Conservation (phyloP, 2,113 vertebrate species). For the Dromiciops gliroides region DNA sequence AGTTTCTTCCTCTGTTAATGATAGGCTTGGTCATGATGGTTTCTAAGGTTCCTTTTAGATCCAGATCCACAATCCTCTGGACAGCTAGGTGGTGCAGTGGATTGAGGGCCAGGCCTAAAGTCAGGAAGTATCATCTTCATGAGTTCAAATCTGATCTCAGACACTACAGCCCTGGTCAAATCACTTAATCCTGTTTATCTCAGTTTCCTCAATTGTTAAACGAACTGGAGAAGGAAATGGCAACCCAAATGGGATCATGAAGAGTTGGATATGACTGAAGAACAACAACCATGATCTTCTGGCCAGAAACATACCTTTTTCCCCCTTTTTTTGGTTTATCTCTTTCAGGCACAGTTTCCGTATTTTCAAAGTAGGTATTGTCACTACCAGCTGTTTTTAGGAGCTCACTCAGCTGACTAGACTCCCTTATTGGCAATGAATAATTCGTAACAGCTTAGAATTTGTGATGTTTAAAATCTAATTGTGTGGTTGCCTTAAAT, state of each 20-base stretch:
- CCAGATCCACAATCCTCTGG: no score
- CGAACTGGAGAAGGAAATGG: no score
- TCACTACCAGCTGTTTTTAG: conserved; percentile 17
- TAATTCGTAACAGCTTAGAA: conserved; percentile 28
- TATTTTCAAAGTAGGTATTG: neutral
- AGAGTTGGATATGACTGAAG: no score
- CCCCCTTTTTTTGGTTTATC: neutral
- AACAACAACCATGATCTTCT: neutral
- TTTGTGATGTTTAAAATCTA: no score
- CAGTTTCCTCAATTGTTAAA: no score
- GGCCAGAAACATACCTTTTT: conserved; percentile 23
- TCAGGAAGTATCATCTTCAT: neutral
- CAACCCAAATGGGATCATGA: no score
- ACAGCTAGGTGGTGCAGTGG: neutral
- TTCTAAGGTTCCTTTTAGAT: neutral
- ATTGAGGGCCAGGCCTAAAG: neutral
- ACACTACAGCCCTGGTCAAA: no score
- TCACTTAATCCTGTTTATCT: no score
- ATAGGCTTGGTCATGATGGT: neutral
- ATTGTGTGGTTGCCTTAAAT: no score
- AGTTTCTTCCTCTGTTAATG: neutral
- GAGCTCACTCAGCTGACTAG: neutral
- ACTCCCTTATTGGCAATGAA: conserved; percentile 2
- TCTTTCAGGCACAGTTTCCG: neutral
- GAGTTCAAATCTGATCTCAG: no score